phyloP scores from a whole-genome alignment of 2,113 vertebrate genomes.

The Sitta europaea region DNA sequence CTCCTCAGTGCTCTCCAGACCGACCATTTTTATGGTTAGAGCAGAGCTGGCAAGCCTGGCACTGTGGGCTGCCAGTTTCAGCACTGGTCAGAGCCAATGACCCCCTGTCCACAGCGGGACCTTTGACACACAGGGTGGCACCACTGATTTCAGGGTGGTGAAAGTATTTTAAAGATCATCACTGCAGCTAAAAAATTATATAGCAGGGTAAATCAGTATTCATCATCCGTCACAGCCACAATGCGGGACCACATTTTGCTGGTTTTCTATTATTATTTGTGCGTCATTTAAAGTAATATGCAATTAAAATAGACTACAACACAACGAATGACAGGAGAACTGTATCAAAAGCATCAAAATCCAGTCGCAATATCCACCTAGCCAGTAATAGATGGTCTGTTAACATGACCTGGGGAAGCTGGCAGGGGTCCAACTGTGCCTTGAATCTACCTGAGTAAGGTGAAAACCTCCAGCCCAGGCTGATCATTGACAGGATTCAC shows the following conservation, averaged over 20 bases:
- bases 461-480: not conserved
- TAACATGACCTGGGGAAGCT: not conserved
- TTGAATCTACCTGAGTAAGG: not conserved
- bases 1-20: not conserved
- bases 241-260: accelerated
- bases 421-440: accelerated
- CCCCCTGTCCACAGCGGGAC: accelerated
- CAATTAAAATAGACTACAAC: not conserved
- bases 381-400: not conserved
- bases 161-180: not conserved
- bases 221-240: too few species aligned
- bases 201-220: not conserved
- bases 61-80: accelerated
- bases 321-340: not conserved
- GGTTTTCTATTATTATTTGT: not conserved
- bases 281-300: not conserved
- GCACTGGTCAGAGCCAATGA: not conserved
- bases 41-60: not conserved
- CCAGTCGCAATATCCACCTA: not conserved
- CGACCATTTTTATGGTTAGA: not conserved
- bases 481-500: not conserved
- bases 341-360: not conserved
- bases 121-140: accelerated
- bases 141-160: not conserved
- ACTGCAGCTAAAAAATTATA: not conserved